These are phyloP conservation scores for Irena cyanogastra DNA, from an alignment of 2,113 vertebrate species.

Conservation along the genomic window DNA sequence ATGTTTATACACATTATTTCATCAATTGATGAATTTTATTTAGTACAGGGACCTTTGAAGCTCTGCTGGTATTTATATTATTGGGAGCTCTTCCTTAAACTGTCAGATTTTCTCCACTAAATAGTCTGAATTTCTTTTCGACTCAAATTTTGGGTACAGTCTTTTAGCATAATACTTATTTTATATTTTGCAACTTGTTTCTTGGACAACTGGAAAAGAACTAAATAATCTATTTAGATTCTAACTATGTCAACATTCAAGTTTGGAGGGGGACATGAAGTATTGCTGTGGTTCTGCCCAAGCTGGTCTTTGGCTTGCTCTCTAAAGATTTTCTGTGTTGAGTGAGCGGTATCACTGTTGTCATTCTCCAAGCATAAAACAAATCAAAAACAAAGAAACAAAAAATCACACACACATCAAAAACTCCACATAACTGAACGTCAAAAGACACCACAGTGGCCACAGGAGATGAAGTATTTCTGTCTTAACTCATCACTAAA, in stretches of 20 bases:
- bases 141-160: neutral
- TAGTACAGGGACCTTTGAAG: neutral
- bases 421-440: neutral
- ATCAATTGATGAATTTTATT: neutral
- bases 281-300: neutral
- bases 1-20: neutral
- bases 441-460: neutral
- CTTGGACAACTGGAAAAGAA: neutral
- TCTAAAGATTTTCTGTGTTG: neutral
- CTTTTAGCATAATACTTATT: neutral
- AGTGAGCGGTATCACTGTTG: neutral
- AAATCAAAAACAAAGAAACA: neutral
- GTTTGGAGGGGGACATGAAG: neutral
- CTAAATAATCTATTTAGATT: neutral
- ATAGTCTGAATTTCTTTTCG: neutral
- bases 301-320: neutral
- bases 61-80: neutral
- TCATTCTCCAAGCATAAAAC: neutral
- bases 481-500: neutral
- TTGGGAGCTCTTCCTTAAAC: neutral
- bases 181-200: neutral
- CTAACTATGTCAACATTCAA: neutral
- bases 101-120: neutral
- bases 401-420: rapidly evolving
- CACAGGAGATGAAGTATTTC: neutral